A percentile compares a stretch with the other conserved stretches of the same genome.
These are phyloP conservation scores for Halesus radiatus DNA, from an alignment of 1,140 invertebrate genomes.

Conservation along the genomic window DNA sequence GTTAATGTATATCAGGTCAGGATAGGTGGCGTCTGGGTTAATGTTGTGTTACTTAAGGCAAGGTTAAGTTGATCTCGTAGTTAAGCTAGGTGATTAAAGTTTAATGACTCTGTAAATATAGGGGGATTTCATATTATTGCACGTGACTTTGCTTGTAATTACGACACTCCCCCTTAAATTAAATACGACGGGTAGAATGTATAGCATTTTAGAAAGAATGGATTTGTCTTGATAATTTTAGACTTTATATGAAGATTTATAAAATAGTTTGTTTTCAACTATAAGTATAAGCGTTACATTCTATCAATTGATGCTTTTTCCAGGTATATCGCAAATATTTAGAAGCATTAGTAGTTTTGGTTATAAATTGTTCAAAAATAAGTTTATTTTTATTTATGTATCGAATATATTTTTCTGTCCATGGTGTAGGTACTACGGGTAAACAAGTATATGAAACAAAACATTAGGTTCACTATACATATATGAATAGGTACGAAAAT, in stretches of 20 bases:
- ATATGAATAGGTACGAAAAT: too few relatives aligned
- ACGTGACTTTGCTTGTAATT: background rate
- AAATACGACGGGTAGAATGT: background rate
- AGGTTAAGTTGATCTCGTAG: constrained; percentile 11
- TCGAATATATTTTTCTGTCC: too few relatives aligned
- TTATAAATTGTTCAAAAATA: too few relatives aligned
- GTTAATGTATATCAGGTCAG: constrained; percentile 8
- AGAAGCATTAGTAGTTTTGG: too few relatives aligned
- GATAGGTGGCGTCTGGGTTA: constrained; percentile 7
- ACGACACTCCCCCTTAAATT: background rate
- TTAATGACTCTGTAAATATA: constrained; percentile 8
- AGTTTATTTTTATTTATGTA: too few relatives aligned
- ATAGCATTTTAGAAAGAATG: background rate
- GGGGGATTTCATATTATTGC: constrained; percentile 6
- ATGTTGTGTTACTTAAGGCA: constrained; percentile 14
- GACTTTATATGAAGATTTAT: background rate
- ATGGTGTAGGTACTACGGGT: too few relatives aligned
- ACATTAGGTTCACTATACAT: too few relatives aligned
- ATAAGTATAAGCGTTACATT: too few relatives aligned
- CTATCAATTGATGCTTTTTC: too few relatives aligned
- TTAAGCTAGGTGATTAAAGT: constrained; percentile 9
- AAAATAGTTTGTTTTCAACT: background rate
- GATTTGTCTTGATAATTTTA: background rate
- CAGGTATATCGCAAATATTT: too few relatives aligned
- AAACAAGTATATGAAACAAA: too few relatives aligned